Base-by-base conservation (phyloP, 2,113 vertebrate genomes). In the Sinosuthora webbiana region DNA sequence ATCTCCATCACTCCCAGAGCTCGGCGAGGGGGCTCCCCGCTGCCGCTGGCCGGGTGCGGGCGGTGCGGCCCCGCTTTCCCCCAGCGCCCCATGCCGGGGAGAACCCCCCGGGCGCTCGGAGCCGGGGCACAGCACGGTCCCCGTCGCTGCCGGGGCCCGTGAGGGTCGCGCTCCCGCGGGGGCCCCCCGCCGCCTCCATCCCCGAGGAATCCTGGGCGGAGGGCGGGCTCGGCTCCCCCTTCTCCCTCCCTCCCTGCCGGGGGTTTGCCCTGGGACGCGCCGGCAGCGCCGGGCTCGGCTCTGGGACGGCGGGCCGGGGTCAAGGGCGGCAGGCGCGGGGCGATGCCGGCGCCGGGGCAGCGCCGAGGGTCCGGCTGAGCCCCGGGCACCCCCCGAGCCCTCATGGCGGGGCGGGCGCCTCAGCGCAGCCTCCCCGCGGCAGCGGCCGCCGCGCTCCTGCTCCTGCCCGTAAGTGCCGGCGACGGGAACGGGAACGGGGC, bases 221-320 rank as follows among this genome's bases (percentile, higher is more conserved):
- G 96, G 91, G 93, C 83, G 96, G 94, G 91, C 77, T 93, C 30
- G 91, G 50, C 91, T 95, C 93, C 91, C 76, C 84, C 63, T 82
- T 79, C 71, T 86, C 69, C 39, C 63, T 83, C 55, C 78, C 41
- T 83, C 30, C 30, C 63, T 27, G 76, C 53, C 64, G 74, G 65
- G 90, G 90, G 21, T 94, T 93, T 93, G 92, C 90, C 82, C 91
- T 76, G 90, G 93, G 94, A 96, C 93, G 81, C 50, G 95, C 83
- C 92, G 77, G 84, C 71, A 87, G 89, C 87, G 41, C 83, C 39
- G 89, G 73, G 77, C 55, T 85, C 18, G 50, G 60, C 73, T 89
- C 28, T 73, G 57, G 60, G 49, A 71, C 86, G 62, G 75, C 75
- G 53, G 89, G 89, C 69, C 47, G 70, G 73, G 94, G 91, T 78